These are phyloP conservation scores for Cephus sareptanus DNA, from an alignment of 2,888 invertebrate species.

Conservation along the genomic window DNA sequence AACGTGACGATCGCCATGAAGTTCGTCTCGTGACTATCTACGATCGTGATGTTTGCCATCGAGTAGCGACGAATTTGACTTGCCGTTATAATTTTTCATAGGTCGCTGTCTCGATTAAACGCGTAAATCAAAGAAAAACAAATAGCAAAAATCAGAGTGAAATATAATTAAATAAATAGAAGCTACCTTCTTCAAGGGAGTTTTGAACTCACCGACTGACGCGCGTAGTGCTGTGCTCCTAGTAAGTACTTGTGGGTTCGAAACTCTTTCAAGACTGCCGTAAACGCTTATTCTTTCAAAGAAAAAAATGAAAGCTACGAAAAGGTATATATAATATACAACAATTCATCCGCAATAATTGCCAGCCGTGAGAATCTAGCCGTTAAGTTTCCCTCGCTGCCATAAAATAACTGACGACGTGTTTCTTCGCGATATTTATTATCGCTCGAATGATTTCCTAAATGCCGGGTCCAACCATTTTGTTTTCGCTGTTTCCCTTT, in stretches of 20 bases:
- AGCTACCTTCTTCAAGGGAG: constrained; percentile 19
- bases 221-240: constrained; percentile 20
- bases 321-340: background rate
- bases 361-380: background rate
- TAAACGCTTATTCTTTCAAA: constrained; percentile 32
- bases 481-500: background rate
- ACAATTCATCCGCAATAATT: constrained; percentile 22
- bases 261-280: constrained; percentile 49
- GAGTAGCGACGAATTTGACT: background rate
- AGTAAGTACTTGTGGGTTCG: constrained; percentile 26
- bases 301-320: background rate
- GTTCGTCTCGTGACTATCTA: background rate
- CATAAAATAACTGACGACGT: background rate
- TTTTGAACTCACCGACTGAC: constrained; percentile 37
- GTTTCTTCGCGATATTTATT: background rate
- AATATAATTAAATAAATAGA: constrained; percentile 8
- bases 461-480: background rate
- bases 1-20: background rate
- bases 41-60: background rate
- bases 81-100: background rate
- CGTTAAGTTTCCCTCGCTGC: background rate
- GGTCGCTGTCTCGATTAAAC: background rate
- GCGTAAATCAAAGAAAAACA: background rate
- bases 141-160: background rate
- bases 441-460: background rate